phyloP scores from a whole-genome alignment of 2,888 invertebrate genomes.

The Standfussiana lucernea region DNA sequence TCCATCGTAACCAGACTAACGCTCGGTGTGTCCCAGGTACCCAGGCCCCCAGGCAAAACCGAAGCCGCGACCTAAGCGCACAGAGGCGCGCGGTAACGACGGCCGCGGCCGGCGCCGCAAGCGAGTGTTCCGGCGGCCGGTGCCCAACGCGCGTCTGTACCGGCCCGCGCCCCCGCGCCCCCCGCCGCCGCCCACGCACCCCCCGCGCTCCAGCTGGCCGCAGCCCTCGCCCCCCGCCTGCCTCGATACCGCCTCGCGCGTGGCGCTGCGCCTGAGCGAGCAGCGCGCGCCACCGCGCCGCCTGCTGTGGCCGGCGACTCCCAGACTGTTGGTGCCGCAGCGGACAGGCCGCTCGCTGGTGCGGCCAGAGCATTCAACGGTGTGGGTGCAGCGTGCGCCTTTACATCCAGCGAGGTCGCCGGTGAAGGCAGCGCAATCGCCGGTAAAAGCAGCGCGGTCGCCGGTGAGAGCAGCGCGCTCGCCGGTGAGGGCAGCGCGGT shows the following conservation, averaged over 20 bases:
- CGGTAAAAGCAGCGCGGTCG: conserved; percentile 45
- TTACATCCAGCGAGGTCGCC: conserved; percentile 35
- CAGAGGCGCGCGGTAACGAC: conserved; percentile 49
- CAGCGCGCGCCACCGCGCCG: conserved; percentile 61
- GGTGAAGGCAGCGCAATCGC: conserved; percentile 9
- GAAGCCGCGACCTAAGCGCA: conserved; percentile 36
- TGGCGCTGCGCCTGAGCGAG: conserved; percentile 69
- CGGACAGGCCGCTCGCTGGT: conserved; percentile 14
- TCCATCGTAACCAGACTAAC: background rate
- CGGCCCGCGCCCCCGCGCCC: conserved; percentile 77
- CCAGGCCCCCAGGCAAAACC: conserved; percentile 68
- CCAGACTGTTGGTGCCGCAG: conserved; percentile 19
- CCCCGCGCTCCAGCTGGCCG: conserved; percentile 70
- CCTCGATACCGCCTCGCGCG: conserved; percentile 71
- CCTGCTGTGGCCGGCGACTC: conserved; percentile 56
- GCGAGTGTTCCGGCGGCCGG: conserved; percentile 72
- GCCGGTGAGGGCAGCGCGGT: conserved; percentile 20
- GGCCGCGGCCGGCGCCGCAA: conserved; percentile 66
- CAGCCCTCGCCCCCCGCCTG: conserved; percentile 69
- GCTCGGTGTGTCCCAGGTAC: conserved; percentile 69
- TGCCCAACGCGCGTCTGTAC: conserved; percentile 84
- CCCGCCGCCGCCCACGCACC: conserved; percentile 67
- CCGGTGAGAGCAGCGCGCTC: conserved; percentile 57
- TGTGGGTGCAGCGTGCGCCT: conserved; percentile 48
- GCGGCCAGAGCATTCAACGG: conserved; percentile 42